Evolutionary conservation across 1,140 invertebrate species (phyloP).

Genomic region (Bombus picipes): DNA sequence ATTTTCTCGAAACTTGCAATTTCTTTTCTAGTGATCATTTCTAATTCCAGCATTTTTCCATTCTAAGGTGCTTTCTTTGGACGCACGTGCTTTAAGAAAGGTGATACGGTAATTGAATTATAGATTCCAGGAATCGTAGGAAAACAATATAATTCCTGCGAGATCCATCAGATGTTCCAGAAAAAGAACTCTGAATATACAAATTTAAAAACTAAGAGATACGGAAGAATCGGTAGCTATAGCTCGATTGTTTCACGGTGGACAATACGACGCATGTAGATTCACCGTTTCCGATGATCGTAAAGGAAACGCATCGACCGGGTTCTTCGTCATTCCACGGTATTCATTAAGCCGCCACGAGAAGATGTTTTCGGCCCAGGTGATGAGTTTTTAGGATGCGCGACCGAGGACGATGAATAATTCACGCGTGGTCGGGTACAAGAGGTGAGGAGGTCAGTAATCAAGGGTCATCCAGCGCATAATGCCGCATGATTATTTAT

Average conservation of each 20-base stretch:
- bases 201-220: too few relatives aligned
- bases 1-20: too few relatives aligned
- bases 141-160: too few relatives aligned
- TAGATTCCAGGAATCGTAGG: too few relatives aligned
- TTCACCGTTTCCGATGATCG: constrained; percentile 20
- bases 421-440: constrained; percentile 47
- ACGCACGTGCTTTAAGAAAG: too few relatives aligned
- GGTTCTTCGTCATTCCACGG: neutral
- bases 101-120: too few relatives aligned
- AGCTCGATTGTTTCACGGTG: neutral
- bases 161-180: too few relatives aligned
- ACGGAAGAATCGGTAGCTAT: too few relatives aligned
- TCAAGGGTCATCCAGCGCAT: constrained; percentile 58
- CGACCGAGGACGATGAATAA: constrained; percentile 55
- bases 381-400: constrained; percentile 53
- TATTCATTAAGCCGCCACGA: constrained; percentile 32
- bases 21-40: too few relatives aligned
- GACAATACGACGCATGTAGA: neutral
- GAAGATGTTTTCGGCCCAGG: neutral
- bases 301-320: constrained; percentile 28
- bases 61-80: too few relatives aligned
- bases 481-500: constrained; percentile 49
- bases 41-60: too few relatives aligned
- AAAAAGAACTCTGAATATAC: too few relatives aligned
- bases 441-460: constrained; percentile 58